Evolutionary conservation across 2,113 vertebrate genomes (phyloP).

Genomic region (Tor tambroides): DNA sequence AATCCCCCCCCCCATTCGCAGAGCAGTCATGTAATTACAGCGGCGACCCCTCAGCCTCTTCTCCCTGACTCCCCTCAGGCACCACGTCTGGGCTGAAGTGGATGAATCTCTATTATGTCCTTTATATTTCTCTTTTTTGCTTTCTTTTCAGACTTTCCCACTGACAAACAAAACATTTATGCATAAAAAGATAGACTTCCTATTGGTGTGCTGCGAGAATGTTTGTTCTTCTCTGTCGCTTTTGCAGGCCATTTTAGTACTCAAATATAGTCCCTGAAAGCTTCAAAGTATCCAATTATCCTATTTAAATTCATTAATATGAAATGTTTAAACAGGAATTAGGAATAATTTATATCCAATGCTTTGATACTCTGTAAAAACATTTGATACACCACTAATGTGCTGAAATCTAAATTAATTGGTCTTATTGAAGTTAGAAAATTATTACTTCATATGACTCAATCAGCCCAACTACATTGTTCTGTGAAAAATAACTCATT

Average conservation of each 20-base stretch:
- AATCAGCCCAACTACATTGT: neutral
- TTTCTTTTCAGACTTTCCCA: conserved; percentile 16
- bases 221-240: neutral
- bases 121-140: conserved; percentile 22
- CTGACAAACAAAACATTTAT: conserved; percentile 3
- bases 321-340: conserved; percentile 1
- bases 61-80: conserved; percentile 41
- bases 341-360: neutral
- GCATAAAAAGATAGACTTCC: neutral
- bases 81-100: conserved; percentile 28
- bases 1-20: conserved; percentile 41
- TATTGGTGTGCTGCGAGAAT: neutral
- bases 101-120: conserved; percentile 48
- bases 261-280: neutral
- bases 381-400: neutral
- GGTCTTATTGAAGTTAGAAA: neutral
- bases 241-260: neutral
- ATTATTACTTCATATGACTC: neutral
- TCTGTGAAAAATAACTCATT: neutral
- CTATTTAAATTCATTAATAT: conserved; percentile 18
- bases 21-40: conserved; percentile 53
- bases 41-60: conserved; percentile 46
- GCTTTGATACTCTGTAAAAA: neutral
- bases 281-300: conserved; percentile 15
- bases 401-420: neutral